These are phyloP conservation scores for Megathymus violae DNA, from an alignment of 1,140 invertebrate species.

Conservation along the genomic window DNA sequence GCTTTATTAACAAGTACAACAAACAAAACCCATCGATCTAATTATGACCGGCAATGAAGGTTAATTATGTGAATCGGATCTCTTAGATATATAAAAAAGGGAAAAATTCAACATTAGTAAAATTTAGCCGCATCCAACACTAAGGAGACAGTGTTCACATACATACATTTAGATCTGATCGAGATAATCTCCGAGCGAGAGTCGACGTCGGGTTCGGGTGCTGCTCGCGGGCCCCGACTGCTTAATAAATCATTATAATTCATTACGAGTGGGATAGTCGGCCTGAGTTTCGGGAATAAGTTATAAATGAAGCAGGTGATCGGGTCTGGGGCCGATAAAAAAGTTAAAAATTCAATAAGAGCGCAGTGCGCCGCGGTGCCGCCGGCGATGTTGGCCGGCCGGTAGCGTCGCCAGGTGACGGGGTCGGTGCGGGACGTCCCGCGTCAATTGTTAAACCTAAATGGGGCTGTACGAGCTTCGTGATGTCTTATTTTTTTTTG, in stretches of 20 bases:
- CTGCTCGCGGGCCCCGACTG: too few relatives aligned
- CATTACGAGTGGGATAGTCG: slow-evolving; percentile 16
- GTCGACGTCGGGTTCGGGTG: neutral
- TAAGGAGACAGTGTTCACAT: too few relatives aligned
- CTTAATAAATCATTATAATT: slow-evolving; percentile 31
- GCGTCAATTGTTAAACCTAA: too few relatives aligned
- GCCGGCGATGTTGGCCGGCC: slow-evolving; percentile 42
- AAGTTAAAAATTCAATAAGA: slow-evolving; percentile 33
- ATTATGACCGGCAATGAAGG: too few relatives aligned
- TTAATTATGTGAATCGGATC: too few relatives aligned
- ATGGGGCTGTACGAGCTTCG: too few relatives aligned
- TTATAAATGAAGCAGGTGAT: slow-evolving; percentile 36
- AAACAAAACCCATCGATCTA: too few relatives aligned
- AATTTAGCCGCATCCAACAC: too few relatives aligned
- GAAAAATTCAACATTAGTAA: too few relatives aligned
- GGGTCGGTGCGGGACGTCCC: neutral
- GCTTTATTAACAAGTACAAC: too few relatives aligned
- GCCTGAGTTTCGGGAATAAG: slow-evolving; percentile 25
- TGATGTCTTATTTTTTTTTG: too few relatives aligned
- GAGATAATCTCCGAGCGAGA: slow-evolving; percentile 25
- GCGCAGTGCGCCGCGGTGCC: neutral
- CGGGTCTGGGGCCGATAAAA: slow-evolving; percentile 25
- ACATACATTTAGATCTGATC: slow-evolving; percentile 9
- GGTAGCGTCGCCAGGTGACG: neutral
- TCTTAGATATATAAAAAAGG: too few relatives aligned